Base-by-base conservation (phyloP, 2,113 vertebrate species). In the Myiozetetes cayanensis region DNA sequence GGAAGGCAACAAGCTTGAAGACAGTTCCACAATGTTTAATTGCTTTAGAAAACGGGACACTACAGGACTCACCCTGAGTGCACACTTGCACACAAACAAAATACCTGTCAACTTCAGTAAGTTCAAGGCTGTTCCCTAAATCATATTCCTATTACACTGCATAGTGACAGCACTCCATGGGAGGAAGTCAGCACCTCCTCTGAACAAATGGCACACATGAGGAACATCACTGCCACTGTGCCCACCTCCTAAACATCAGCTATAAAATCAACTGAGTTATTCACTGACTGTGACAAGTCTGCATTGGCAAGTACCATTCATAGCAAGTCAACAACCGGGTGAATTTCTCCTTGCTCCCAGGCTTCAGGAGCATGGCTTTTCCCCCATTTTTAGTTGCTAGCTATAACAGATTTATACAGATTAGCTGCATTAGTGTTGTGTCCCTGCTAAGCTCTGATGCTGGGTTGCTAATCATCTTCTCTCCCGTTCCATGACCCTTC, bases 281-380 rank as follows among this genome's bases (percentile, higher is more conserved):
- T 55, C 73, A 85, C 53, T n/a, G 19, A 43, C 30, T 27, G 14
- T 0, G 0, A n/a, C 0, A 0, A 35, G n/a, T 35, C 20, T 39
- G 28, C 12, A 46, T 18, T 68, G 9, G 9, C 50, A 76, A 88
- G 41, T 27, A 17, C 22, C 52, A 78, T 14, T 50, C 61, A 30
- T 1, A 78, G 56, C 10, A 41, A 70, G 41, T 14, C 31, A 50
- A 47, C 16, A 65, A 14, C 3, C 14, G 39, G 33, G 25, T 53
- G 41, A 27, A 25, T 49, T 89, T 83, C 78, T 82, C 46, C 70
- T 92, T 52, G n/a, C 35, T 70, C 43, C 27, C 43, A 52, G 43
- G 12, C 67, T 85, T 82, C 67, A 86, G 30, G 22, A 85, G 39
- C 68, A 14, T 10, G 52, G 30, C 55, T 85, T 79, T 50, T 5